Conservation (phyloP, 2,888 invertebrate genomes). For the Lamproptera curius region DNA sequence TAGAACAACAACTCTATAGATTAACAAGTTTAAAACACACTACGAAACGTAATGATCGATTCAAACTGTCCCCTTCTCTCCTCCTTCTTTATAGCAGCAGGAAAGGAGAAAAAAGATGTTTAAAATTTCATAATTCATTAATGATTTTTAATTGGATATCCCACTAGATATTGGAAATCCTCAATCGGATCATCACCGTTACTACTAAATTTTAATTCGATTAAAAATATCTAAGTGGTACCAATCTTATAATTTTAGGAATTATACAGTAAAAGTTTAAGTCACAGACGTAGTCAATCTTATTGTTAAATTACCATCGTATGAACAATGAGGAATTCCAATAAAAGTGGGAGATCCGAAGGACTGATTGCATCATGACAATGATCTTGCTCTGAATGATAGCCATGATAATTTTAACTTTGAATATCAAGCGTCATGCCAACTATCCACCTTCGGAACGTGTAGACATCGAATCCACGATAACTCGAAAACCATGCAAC, state of each 20-base stretch:
- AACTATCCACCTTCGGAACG: constrained; percentile 45
- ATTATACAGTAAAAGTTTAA: constrained; percentile 2
- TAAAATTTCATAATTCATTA: constrained; percentile 39
- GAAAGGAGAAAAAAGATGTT: constrained; percentile 61
- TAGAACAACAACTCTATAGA: constrained; percentile 58
- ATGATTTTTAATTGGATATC: constrained; percentile 30
- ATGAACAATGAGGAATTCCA: constrained; percentile 18
- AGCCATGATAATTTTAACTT: constrained; percentile 73
- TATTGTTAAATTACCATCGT: constrained; percentile 4
- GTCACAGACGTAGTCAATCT: constrained; percentile 6
- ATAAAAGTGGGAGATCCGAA: constrained; percentile 56
- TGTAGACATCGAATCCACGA: constrained; percentile 39
- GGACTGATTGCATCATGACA: constrained; percentile 73
- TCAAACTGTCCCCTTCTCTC: constrained; percentile 71
- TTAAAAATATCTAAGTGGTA: neutral
- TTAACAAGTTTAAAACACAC: constrained; percentile 40
- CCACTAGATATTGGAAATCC: constrained; percentile 29
- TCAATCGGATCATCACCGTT: too few species aligned
- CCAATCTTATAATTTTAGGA: neutral
- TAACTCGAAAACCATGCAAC: constrained; percentile 65
- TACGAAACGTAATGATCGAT: constrained; percentile 57
- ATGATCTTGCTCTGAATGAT: constrained; percentile 70
- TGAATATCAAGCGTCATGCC: constrained; percentile 63
- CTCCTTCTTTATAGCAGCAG: constrained; percentile 69
- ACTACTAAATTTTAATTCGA: neutral